Evolutionary conservation across 2,888 invertebrate genomes (phyloP), one percentile per base, ranked within the genome.

Genomic region (Campoplex capitator): DNA sequence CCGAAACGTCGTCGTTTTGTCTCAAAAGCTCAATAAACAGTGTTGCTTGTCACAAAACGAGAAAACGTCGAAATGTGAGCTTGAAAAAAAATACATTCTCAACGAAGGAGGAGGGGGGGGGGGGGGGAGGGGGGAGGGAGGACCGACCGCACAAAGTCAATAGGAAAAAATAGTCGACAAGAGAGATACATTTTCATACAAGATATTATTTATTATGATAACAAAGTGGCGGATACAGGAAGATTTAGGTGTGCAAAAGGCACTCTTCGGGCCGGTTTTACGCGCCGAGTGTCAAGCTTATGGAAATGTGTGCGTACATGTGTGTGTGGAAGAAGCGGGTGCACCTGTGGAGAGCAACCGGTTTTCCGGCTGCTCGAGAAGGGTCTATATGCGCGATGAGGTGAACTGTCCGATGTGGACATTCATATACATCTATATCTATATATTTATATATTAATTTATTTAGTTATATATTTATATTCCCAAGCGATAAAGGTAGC

Each of bases 311-410:
- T 70, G 70, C 9, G 54, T n/a, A 68, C 38, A 23, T 23, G n/a
- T 74, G 79, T 88, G 67, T 80, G 80, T 86, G 79, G 83, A 86
- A 89, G 89, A 89, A 77, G 87, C 84, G 84, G 88, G 88, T 90
- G 91, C 91, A 91, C 88, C 90, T 90, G 91, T 90, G 90, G 90
- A 89, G 88, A 89, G 81, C 91, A 92, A 92, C 92, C 92, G 92
- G 92, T 92, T 92, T 90, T 90, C 90, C 87, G 88, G 88, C 88
- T 89, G 91, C 88, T 89, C 91, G 90, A 78, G 88, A 86, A 86
- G 56, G 83, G 74, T 54, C 54, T 80, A 73, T 38, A 51, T 62
- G 54, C 42, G 80, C 54, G 67, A 67, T 42, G 74, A 82, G 81
- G 54, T 74, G 81, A 56, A 32, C 45, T 32, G 54, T 45, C 56